phyloP scores from a whole-genome alignment of 2,113 vertebrate genomes.

The Strix aluco region DNA sequence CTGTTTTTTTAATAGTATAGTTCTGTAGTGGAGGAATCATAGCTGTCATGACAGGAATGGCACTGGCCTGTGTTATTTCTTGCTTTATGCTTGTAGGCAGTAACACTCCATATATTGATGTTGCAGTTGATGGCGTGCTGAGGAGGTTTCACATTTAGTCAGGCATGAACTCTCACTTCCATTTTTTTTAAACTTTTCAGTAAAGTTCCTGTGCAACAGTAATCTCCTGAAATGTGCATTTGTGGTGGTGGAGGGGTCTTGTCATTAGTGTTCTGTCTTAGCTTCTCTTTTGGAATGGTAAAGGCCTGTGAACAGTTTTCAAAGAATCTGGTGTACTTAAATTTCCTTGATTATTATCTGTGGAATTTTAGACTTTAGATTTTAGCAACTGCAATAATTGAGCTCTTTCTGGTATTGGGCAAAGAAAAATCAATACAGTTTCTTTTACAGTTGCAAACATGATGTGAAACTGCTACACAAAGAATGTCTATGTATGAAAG shows the following conservation, averaged over 20 bases:
- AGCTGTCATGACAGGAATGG: neutral
- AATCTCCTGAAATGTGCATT: neutral
- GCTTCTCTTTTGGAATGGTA: neutral
- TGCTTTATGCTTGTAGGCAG: neutral
- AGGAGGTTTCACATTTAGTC: neutral
- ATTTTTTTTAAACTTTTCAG: neutral
- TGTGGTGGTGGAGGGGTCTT: neutral
- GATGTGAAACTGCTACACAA: neutral
- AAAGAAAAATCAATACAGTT: neutral
- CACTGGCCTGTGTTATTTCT: neutral
- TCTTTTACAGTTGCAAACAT: neutral
- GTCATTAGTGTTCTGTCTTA: neutral
- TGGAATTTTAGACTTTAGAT: neutral
- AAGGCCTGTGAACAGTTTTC: neutral
- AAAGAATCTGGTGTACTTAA: neutral
- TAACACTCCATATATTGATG: neutral
- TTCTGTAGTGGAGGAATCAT: fast-evolving
- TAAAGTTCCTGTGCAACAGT: neutral
- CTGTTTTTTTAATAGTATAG: neutral
- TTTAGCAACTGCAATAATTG: neutral
- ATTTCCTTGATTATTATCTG: neutral
- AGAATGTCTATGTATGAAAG: neutral
- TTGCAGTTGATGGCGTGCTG: neutral
- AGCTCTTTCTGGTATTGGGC: neutral
- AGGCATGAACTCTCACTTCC: neutral